These are phyloP conservation scores for Mormyrops attenuatus DNA, from an alignment of 2,797 vertebrate genomes.

Conservation along the genomic window DNA sequence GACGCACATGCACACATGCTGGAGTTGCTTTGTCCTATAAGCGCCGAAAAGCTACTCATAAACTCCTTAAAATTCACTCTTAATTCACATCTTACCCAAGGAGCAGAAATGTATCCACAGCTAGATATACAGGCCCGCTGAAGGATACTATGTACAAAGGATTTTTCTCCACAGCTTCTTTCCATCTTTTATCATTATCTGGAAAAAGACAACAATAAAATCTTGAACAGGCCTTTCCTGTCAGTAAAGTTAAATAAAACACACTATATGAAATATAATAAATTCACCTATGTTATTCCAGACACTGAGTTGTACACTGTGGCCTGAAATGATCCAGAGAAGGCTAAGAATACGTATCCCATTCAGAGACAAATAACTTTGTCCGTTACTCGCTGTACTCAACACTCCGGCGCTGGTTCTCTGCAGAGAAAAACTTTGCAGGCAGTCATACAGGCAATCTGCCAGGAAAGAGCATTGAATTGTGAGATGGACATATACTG, in stretches of 20 bases:
- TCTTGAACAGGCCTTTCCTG: background rate
- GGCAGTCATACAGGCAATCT: constrained; percentile 38
- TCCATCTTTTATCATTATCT: constrained; percentile 76
- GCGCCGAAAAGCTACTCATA: background rate
- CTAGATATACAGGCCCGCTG: constrained; percentile 73
- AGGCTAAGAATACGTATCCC: constrained; percentile 74
- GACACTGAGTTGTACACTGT: constrained; percentile 68
- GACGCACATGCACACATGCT: background rate
- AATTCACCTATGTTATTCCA: constrained; percentile 65
- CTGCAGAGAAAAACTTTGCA: constrained; percentile 67
- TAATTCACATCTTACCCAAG: constrained; percentile 61
- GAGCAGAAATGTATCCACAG: constrained; percentile 77
- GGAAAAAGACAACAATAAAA: constrained; percentile 28
- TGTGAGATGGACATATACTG: background rate
- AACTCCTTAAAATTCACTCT: background rate
- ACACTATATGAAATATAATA: background rate
- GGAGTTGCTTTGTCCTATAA: background rate
- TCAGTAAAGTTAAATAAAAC: background rate
- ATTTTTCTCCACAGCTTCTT: constrained; percentile 52
- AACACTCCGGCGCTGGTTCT: constrained; percentile 53
- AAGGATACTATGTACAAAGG: constrained; percentile 63
- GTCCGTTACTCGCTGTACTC: constrained; percentile 24
- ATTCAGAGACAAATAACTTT: constrained; percentile 60
- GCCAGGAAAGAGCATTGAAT: constrained; percentile 16
- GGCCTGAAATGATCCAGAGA: constrained; percentile 78